Evolutionary conservation across 2,113 vertebrate species (phyloP).

Genomic region (Ceyx melanurus): DNA sequence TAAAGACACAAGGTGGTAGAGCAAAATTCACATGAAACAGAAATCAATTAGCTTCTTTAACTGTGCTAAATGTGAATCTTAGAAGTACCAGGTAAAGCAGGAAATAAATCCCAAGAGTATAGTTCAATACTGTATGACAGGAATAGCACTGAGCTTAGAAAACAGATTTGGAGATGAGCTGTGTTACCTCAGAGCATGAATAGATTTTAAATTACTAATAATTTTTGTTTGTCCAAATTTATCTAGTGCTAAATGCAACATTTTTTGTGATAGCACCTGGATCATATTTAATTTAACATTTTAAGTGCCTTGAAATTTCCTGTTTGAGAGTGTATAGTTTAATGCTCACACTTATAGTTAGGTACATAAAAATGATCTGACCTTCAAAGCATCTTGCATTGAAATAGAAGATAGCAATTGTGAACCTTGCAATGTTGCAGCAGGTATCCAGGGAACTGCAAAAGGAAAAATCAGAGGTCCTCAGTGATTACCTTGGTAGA

Average conservation of each 20-base stretch:
- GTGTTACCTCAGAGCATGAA: not conserved
- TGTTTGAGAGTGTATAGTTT: not conserved
- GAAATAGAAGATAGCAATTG: not conserved
- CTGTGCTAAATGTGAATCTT: not conserved
- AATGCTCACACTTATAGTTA: not conserved
- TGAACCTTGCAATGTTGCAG: not conserved
- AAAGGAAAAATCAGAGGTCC: not conserved
- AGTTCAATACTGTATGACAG: not conserved
- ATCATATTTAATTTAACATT: not conserved
- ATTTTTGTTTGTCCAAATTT: not conserved
- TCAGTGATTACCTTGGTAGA: not conserved
- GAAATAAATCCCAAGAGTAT: not conserved
- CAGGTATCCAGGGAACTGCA: not conserved
- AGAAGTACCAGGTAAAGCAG: not conserved
- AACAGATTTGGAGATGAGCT: not conserved
- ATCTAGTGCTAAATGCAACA: not conserved
- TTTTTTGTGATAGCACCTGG: not conserved
- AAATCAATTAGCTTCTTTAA: not conserved
- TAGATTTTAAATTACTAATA: not conserved
- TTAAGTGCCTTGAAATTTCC: not conserved
- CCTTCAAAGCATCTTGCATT: not conserved
- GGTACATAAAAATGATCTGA: not conserved
- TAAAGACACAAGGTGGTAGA: not conserved
- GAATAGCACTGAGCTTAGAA: not conserved
- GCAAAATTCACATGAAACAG: not conserved